Evolutionary conservation across 2,113 vertebrate species (phyloP).

Genomic region (Ceyx melanurus): DNA sequence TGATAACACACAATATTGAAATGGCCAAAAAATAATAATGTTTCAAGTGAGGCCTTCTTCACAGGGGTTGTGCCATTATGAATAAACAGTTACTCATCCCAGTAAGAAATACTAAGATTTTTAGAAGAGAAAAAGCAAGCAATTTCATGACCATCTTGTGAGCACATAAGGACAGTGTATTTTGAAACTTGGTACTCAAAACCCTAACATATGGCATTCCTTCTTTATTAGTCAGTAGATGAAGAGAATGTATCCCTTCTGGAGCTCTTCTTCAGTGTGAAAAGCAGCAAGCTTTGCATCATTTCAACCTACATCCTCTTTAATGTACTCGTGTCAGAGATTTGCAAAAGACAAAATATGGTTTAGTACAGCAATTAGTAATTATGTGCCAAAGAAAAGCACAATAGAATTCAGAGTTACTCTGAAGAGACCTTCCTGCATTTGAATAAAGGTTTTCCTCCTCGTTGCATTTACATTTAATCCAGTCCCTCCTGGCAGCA

Average conservation of each 20-base stretch:
- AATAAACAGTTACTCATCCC: neutral
- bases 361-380: neutral
- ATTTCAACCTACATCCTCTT: neutral
- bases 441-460: neutral
- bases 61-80: neutral
- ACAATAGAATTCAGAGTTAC: neutral
- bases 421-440: neutral
- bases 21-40: neutral
- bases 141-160: neutral
- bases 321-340: neutral
- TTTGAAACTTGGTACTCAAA: neutral
- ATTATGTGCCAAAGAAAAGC: neutral
- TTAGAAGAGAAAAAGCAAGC: neutral
- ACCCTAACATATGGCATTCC: neutral
- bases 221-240: neutral
- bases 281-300: neutral
- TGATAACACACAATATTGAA: neutral
- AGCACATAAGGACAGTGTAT: neutral
- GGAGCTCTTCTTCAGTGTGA: neutral
- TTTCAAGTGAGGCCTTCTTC: neutral
- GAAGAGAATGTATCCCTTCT: neutral
- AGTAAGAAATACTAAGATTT: neutral
- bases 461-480: neutral
- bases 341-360: neutral
- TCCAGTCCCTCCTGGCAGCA: neutral